These are phyloP conservation scores for Halocaridina rubra DNA, from an alignment of 2,888 invertebrate species.

Conservation along the genomic window DNA sequence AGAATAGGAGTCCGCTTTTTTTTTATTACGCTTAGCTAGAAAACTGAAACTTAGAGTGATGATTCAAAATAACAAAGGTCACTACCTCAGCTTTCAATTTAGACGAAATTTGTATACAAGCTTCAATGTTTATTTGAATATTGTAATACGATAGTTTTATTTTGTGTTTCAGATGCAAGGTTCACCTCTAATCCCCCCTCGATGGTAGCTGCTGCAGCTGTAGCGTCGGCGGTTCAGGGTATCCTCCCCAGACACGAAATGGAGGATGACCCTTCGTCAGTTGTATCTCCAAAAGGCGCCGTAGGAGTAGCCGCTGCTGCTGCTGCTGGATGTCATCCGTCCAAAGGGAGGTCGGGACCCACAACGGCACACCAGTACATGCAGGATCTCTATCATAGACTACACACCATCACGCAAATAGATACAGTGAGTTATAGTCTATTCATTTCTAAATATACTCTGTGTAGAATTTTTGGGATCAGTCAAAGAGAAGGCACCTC, in stretches of 20 bases:
- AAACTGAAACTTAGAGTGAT: no score
- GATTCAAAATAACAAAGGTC: no score
- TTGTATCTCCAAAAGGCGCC: not conserved
- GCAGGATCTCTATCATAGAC: conserved; percentile 58
- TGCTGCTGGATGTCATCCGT: not conserved
- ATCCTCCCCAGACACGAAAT: conserved; percentile 74
- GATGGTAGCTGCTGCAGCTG: conserved; percentile 88
- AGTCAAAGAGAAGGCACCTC: no score
- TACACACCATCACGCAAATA: conserved; percentile 55
- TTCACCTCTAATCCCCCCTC: conserved; percentile 91
- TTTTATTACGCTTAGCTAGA: no score
- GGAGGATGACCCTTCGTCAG: conserved; percentile 26
- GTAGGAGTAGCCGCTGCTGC: not conserved
- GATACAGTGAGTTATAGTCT: conserved; percentile 44
- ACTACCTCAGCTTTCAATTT: no score
- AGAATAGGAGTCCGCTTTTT: no score
- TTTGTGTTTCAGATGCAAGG: conserved; percentile 79
- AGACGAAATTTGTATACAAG: no score
- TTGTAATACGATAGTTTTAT: no score
- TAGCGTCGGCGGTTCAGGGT: conserved; percentile 87
- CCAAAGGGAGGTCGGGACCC: not conserved
- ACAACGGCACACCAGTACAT: conserved; percentile 43
- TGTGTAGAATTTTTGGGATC: no score
- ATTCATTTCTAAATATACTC: no score
- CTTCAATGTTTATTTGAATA: no score